A percentile compares a stretch with the other conserved stretches of the same genome.
phyloP scores from a whole-genome alignment of 2,797 vertebrate species.

The Poecilia picta region DNA sequence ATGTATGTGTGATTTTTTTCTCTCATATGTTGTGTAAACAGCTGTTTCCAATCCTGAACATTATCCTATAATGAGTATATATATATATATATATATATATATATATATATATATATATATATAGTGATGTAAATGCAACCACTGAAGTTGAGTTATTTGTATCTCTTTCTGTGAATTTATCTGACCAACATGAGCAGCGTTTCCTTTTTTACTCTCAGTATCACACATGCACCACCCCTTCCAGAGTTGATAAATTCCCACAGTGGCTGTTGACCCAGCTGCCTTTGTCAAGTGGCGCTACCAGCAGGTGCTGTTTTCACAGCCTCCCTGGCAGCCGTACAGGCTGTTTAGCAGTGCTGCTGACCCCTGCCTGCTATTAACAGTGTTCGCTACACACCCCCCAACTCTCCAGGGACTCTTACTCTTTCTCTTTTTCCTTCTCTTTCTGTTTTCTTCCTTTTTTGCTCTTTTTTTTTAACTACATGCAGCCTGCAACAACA shows the following conservation, averaged over 20 bases:
- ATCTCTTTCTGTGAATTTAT: constrained; percentile 36
- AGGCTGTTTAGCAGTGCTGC: constrained; percentile 97
- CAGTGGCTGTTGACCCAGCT: constrained; percentile 99
- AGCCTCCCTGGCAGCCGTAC: constrained; percentile 98
- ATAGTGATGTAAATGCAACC: constrained; percentile 73
- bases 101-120: neutral
- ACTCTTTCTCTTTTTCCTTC: constrained; percentile 73
- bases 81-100: too few species aligned
- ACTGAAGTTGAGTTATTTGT: neutral
- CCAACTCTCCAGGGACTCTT: constrained; percentile 86
- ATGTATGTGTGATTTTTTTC: neutral
- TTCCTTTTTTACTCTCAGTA: constrained; percentile 62
- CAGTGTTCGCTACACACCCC: constrained; percentile 85
- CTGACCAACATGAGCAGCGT: constrained; percentile 41
- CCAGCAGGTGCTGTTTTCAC: constrained; percentile 99
- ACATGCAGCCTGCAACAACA: constrained; percentile 82
- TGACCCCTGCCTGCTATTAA: constrained; percentile 97
- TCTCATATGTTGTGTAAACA: too few species aligned
- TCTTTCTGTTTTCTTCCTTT: constrained; percentile 72
- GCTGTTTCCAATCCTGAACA: too few species aligned
- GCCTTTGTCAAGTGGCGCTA: constrained; percentile 94
- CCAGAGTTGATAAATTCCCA: constrained; percentile 98
- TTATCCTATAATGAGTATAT: too few species aligned
- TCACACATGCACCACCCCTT: constrained; percentile 80
- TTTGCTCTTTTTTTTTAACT: constrained; percentile 75